Base-by-base conservation (phyloP, 2,797 vertebrate genomes). In the Centropyge bicolor region DNA sequence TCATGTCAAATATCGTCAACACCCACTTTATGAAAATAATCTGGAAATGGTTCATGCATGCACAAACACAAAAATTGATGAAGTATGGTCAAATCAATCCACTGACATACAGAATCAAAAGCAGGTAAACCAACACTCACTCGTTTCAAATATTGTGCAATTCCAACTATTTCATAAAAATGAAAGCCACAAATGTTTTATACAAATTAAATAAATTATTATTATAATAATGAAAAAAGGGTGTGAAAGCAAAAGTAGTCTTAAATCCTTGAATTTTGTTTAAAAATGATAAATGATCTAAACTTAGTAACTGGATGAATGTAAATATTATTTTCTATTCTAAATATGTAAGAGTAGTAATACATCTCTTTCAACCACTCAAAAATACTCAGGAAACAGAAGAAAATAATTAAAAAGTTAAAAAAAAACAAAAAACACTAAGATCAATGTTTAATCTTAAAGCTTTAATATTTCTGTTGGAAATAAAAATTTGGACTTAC, bases 21-120 rank as follows among this genome's bases (percentile, higher is more conserved):
- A 98, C 88, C 98, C 98, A 99, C 83, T 95, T 97, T 63, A 98
- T 84, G 88, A 99, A 99, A 68, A 99, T 90, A 85, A 97, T 54
- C 98, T 99, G 87, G 24, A 83, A 74, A 62, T 27, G 46, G 19
- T 3, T 38, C 14, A 70, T 12, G 9, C 4, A 70, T 31, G 27
- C 16, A 19, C 3, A 45, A 40, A 69, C 8, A 74, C 4, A 65
- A 20, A 54, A 35, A 64, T 7, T 1, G 1, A 49, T 78, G 20
- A 55, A 45, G 11, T 62, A 12, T 31, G 8, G 22, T 5, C 19
- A 14, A 56, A 43, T 10, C 2, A 48, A 6, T 35, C 11, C 17
- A n/a, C 57, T 35, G 4, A 74, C 20, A 36, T 1, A 54, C 3
- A 65, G 6, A 63, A 51, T 55, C 9, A 35, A 45, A 31, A 51